Evolutionary conservation across 2,113 vertebrate species (phyloP).

Genomic region (Marmota flaviventris): DNA sequence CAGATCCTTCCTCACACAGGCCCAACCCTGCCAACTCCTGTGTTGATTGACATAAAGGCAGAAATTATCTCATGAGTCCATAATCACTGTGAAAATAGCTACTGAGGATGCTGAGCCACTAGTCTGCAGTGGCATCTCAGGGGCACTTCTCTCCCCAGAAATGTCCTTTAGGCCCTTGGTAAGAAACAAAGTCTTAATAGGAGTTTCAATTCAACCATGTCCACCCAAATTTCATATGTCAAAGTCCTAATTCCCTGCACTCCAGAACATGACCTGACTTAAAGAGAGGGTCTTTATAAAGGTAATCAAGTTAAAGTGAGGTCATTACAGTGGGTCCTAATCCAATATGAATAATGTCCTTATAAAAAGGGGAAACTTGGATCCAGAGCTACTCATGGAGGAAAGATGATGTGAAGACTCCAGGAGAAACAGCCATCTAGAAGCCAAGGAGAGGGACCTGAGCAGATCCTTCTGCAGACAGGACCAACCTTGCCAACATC

Average conservation of each 20-base stretch:
- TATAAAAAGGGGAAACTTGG: background rate
- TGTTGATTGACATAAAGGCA: background rate
- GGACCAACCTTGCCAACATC: background rate
- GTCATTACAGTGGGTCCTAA: background rate
- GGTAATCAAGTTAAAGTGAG: background rate
- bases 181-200: background rate
- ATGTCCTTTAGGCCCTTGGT: background rate
- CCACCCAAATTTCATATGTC: background rate
- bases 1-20: too few species aligned
- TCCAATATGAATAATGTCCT: background rate
- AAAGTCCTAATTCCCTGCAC: background rate
- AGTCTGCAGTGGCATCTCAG: too few species aligned
- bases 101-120: background rate
- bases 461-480: background rate
- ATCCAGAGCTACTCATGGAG: background rate
- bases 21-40: background rate
- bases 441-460: background rate
- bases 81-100: conserved; percentile 44
- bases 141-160: background rate
- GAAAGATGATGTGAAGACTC: background rate
- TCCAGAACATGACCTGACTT: background rate
- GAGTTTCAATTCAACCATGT: background rate
- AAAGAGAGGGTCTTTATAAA: background rate
- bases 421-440: fast-evolving
- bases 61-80: conserved; percentile 34